Evolutionary conservation across 2,113 vertebrate genomes (phyloP).

Genomic region (Dascyllus trimaculatus): DNA sequence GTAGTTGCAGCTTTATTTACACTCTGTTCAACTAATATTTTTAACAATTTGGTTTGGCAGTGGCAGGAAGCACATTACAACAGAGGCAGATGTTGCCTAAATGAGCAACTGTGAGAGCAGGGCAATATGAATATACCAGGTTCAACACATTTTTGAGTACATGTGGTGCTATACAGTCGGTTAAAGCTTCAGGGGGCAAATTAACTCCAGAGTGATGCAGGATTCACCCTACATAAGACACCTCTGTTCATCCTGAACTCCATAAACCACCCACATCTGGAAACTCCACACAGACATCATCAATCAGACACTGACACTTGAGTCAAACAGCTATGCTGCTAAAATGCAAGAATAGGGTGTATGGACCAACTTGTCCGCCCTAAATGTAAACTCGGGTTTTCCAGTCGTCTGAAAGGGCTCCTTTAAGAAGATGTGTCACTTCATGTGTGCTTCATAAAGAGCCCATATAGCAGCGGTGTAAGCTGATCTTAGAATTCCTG

Average conservation of each 20-base stretch:
- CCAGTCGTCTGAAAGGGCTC: conserved; percentile 56
- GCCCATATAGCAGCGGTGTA: conserved; percentile 52
- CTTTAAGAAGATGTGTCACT: conserved; percentile 48
- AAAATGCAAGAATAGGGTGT: conserved; percentile 24
- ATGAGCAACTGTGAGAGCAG: conserved; percentile 9
- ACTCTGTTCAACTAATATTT: no score
- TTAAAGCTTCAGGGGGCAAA: background rate
- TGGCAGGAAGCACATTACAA: background rate
- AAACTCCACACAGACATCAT: conserved; percentile 37
- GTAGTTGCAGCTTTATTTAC: no score
- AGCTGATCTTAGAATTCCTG: conserved; percentile 62
- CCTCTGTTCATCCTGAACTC: conserved; percentile 23
- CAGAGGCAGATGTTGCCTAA: conserved; percentile 27
- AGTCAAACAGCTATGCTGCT: conserved; percentile 46
- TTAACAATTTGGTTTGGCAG: background rate
- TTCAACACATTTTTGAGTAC: conserved; percentile 14
- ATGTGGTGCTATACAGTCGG: background rate
- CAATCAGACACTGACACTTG: conserved; percentile 32
- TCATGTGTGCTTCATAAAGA: conserved; percentile 54
- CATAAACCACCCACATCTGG: conserved; percentile 45
- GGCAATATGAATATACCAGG: background rate
- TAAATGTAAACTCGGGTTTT: conserved; percentile 69
- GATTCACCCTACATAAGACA: conserved; percentile 38
- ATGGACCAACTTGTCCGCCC: conserved; percentile 53
- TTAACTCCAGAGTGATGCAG: background rate